Evolutionary conservation across 2,797 vertebrate species (phyloP).

Genomic region (Crypturellus tataupa): DNA sequence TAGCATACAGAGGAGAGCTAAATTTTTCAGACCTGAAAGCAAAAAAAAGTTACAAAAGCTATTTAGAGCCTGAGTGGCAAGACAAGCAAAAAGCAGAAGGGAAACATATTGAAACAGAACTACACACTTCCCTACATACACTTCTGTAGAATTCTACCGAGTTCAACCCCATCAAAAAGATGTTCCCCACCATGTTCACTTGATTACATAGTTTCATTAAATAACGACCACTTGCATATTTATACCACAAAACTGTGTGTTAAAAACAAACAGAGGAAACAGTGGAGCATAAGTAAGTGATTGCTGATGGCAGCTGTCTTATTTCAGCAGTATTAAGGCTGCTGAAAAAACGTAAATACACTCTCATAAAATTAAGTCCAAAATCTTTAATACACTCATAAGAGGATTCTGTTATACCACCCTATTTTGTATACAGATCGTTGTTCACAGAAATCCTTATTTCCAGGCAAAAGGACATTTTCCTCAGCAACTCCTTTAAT

Average conservation of each 20-base stretch:
- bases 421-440: not conserved
- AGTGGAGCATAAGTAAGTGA: not conserved
- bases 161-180: not conserved
- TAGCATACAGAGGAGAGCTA: constrained; percentile 89
- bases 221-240: not conserved
- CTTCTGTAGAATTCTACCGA: not conserved
- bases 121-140: not conserved
- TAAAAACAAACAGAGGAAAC: not conserved
- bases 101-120: not conserved
- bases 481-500: not conserved
- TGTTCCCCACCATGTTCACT: not conserved
- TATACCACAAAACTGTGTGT: not conserved
- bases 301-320: not conserved
- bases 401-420: not conserved
- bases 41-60: not conserved
- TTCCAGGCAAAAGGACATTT: not conserved
- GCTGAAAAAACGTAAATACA: not conserved
- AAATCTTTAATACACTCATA: not conserved
- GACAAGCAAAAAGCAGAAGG: not conserved
- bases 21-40: constrained; percentile 87
- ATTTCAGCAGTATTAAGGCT: not conserved
- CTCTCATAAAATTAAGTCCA: not conserved
- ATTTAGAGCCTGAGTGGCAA: not conserved
- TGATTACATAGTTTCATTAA: not conserved
- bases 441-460: not conserved